phyloP scores from a whole-genome alignment of 2,888 invertebrate species.

The Mimachlamys varia region DNA sequence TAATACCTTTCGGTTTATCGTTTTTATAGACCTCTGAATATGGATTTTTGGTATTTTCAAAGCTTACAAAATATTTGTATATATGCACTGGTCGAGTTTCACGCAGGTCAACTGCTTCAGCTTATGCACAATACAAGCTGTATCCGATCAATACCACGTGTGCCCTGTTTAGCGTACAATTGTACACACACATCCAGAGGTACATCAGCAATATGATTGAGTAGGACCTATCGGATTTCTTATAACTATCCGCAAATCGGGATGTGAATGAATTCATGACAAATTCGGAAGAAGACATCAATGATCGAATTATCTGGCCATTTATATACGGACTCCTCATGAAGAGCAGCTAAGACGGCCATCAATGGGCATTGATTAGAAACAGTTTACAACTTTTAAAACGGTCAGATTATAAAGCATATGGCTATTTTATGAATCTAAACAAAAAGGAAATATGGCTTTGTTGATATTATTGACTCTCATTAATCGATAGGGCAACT shows the following conservation, averaged over 20 bases:
- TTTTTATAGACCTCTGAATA: too few species aligned
- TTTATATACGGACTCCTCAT: neutral
- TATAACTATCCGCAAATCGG: conserved; percentile 15
- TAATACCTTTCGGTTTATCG: too few species aligned
- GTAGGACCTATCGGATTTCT: neutral
- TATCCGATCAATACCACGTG: neutral
- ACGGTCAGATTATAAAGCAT: neutral
- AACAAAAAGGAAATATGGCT: neutral
- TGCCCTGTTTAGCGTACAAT: neutral
- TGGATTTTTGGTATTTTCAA: neutral
- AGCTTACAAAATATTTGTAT: neutral
- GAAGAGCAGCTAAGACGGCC: neutral
- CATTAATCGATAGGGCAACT: neutral
- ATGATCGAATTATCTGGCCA: neutral
- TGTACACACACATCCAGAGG: neutral
- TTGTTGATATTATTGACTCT: neutral
- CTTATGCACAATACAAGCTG: neutral
- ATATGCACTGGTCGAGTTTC: neutral
- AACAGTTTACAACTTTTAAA: neutral
- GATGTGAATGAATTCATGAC: conserved; percentile 28
- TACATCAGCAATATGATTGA: neutral
- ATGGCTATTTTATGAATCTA: neutral
- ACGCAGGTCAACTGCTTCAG: neutral
- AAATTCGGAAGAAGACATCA: conserved; percentile 19
- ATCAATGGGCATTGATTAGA: neutral